Evolutionary conservation across 2,888 invertebrate species (phyloP).

Genomic region (Metopia argyrocephala): DNA sequence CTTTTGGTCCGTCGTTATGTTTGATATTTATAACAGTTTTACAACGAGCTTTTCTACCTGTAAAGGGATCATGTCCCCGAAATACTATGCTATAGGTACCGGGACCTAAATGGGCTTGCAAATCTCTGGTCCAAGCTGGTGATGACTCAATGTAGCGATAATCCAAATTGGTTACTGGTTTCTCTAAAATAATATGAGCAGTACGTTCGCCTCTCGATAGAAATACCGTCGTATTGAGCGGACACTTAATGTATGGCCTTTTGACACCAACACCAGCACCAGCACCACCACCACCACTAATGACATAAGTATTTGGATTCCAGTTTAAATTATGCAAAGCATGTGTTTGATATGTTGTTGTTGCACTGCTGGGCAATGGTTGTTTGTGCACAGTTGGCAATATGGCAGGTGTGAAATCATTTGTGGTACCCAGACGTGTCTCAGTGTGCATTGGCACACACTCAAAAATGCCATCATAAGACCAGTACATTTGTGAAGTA

Average conservation of each 20-base stretch:
- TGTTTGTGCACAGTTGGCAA: slow-evolving; percentile 28
- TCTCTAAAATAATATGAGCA: slow-evolving; percentile 79
- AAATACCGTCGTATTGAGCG: slow-evolving; percentile 81
- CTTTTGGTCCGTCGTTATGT: slow-evolving; percentile 81
- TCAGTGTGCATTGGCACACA: slow-evolving; percentile 67
- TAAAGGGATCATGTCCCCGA: slow-evolving; percentile 81
- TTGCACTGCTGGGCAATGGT: slow-evolving; percentile 29
- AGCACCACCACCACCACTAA: slow-evolving; percentile 29
- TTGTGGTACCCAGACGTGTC: slow-evolving; percentile 27
- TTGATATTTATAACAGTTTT: slow-evolving; percentile 81
- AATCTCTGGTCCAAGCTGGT: slow-evolving; percentile 82
- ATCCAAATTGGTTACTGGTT: slow-evolving; percentile 83
- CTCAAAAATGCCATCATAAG: slow-evolving; percentile 72
- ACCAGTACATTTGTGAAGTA: slow-evolving; percentile 74
- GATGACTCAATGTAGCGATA: slow-evolving; percentile 82
- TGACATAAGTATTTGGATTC: slow-evolving; percentile 34
- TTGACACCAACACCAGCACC: slow-evolving; percentile 69
- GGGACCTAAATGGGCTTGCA: slow-evolving; percentile 81
- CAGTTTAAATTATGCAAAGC: slow-evolving; percentile 38
- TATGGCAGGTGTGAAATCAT: slow-evolving; percentile 41
- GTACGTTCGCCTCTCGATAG: slow-evolving; percentile 78
- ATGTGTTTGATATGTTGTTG: slow-evolving; percentile 5
- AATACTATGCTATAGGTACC: slow-evolving; percentile 82
- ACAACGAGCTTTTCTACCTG: slow-evolving; percentile 81
- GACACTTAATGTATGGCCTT: slow-evolving; percentile 83